Conservation (phyloP, 2,888 invertebrate genomes). For the Drosophila paranaensis region DNA sequence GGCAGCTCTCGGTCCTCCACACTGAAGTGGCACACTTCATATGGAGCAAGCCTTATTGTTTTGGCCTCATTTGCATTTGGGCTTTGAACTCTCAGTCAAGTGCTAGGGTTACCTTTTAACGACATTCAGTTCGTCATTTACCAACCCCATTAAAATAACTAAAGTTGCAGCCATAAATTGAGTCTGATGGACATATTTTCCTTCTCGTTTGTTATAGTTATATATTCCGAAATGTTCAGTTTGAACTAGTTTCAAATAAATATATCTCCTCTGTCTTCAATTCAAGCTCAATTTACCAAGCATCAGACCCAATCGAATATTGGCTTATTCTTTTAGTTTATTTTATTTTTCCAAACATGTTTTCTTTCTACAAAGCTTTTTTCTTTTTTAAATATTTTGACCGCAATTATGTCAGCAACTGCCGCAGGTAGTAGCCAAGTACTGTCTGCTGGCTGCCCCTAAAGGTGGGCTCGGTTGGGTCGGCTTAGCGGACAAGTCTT, state of each 20-base stretch:
- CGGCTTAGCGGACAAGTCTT: slow-evolving; percentile 10
- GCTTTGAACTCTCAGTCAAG: slow-evolving; percentile 1
- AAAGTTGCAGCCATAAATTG: no score
- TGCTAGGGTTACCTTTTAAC: neutral
- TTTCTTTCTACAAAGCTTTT: neutral
- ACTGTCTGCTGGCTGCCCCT: slow-evolving; percentile 1
- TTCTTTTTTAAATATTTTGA: slow-evolving; percentile 10
- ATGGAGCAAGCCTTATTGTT: slow-evolving; percentile 26
- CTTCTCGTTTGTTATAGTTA: no score
- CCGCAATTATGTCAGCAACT: slow-evolving; percentile 48
- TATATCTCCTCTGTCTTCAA: neutral
- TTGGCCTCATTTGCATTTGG: slow-evolving; percentile 36
- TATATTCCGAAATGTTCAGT: no score
- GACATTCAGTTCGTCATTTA: neutral
- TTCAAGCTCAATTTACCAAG: neutral
- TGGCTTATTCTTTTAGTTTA: neutral
- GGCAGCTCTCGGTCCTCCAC: slow-evolving; percentile 16
- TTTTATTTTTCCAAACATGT: slow-evolving; percentile 2
- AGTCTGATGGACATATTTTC: no score
- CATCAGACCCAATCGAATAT: neutral
- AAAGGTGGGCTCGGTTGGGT: neutral
- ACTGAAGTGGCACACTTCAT: slow-evolving; percentile 51
- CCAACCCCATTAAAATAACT: neutral
- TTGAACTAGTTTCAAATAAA: no score
- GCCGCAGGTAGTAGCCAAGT: slow-evolving; percentile 11